Conservation (phyloP, 1,140 invertebrate genomes). For the Diuraphis noxia region DNA sequence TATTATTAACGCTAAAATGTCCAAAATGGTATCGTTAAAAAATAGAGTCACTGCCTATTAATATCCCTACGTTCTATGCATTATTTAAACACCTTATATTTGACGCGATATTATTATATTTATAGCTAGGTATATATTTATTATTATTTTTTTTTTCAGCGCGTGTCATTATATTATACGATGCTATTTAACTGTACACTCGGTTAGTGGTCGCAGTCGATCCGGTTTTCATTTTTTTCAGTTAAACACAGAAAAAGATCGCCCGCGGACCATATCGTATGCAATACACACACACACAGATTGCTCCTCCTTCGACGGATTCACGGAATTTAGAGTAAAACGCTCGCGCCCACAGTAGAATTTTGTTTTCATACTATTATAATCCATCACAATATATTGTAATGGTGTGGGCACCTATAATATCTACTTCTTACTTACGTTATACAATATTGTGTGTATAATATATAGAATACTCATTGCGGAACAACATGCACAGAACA, state of each 20-base stretch:
- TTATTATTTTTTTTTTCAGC: background rate
- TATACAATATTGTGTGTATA: background rate
- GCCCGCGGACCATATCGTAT: background rate
- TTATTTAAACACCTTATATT: background rate
- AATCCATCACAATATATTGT: background rate
- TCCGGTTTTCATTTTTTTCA: slow-evolving; percentile 32
- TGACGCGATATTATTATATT: background rate
- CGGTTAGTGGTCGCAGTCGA: background rate
- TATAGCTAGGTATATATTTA: slow-evolving; percentile 1
- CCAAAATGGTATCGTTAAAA: background rate
- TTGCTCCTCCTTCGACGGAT: background rate
- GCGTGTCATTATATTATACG: background rate
- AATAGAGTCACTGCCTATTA: background rate
- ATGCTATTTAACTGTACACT: background rate
- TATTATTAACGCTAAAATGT: background rate
- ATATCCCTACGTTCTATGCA: background rate
- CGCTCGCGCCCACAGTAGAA: background rate
- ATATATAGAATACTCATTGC: background rate
- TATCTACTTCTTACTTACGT: background rate
- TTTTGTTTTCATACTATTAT: background rate
- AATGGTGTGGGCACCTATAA: background rate
- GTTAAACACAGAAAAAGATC: background rate
- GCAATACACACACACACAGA: background rate
- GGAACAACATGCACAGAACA: background rate
- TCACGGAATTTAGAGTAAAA: background rate